Conservation (phyloP, 2,888 invertebrate species). For the Panzeria rudis region DNA sequence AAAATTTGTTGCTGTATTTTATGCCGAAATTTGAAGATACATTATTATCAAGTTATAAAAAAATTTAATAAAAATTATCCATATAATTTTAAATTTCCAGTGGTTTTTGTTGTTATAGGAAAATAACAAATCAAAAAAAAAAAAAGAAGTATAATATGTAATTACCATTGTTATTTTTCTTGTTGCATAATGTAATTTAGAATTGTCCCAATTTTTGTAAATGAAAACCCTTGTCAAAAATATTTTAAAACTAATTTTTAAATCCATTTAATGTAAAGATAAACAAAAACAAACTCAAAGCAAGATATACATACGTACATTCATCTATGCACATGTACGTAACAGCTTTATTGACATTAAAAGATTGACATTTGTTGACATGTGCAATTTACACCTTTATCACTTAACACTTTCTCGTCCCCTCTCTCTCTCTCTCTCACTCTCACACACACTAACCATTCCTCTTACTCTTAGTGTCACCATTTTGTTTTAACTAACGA, state of each 20-base stretch:
- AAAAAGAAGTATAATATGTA: too few relatives aligned
- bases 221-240: conserved; percentile 16
- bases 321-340: background rate
- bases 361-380: conserved; percentile 70
- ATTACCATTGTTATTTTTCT: background rate
- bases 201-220: background rate
- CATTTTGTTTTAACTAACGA: conserved; percentile 9
- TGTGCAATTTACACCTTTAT: conserved; percentile 60
- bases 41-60: too few relatives aligned
- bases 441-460: background rate
- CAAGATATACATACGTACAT: background rate
- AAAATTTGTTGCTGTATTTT: too few relatives aligned
- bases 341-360: conserved; percentile 46
- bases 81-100: too few relatives aligned
- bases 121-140: too few relatives aligned
- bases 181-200: background rate
- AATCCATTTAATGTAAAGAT: conserved; percentile 14
- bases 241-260: background rate
- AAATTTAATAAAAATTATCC: too few relatives aligned
- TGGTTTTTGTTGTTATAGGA: too few relatives aligned
- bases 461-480: conserved; percentile 3
- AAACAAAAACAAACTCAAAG: conserved; percentile 20
- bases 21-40: too few relatives aligned
- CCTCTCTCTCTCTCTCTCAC: background rate
- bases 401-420: conserved; percentile 34